phyloP scores from a whole-genome alignment of 1,140 invertebrate genomes.

The Zaprionus camerounensis region DNA sequence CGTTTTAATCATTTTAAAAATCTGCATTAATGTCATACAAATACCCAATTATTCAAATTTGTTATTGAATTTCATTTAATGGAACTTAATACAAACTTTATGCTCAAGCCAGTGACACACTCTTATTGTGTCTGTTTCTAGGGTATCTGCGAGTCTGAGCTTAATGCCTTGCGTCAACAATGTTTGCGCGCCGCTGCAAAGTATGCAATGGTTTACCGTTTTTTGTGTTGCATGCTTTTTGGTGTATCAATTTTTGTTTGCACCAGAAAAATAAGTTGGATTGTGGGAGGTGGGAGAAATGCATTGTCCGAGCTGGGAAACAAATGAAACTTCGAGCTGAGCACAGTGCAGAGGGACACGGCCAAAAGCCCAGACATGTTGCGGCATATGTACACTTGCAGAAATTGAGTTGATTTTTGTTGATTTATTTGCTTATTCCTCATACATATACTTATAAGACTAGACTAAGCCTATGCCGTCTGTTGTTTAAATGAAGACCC shows the following conservation, averaged over 20 bases:
- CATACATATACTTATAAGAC: slow-evolving; percentile 60
- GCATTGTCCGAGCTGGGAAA: slow-evolving; percentile 65
- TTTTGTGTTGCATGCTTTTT: slow-evolving; percentile 59
- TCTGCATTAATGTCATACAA: too few species aligned
- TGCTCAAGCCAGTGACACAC: not conserved
- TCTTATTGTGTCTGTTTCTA: slow-evolving; percentile 21
- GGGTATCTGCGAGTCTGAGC: slow-evolving; percentile 23
- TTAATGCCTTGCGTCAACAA: slow-evolving; percentile 79
- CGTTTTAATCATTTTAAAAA: too few species aligned
- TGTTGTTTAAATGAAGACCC: slow-evolving; percentile 73
- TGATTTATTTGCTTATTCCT: slow-evolving; percentile 74
- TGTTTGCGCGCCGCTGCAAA: slow-evolving; percentile 64
- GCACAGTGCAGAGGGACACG: slow-evolving; percentile 7
- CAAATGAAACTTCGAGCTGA: slow-evolving; percentile 52
- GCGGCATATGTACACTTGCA: slow-evolving; percentile 57
- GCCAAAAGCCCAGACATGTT: slow-evolving; percentile 62
- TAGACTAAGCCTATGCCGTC: slow-evolving; percentile 62
- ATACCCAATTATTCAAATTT: too few species aligned
- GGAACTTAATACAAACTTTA: too few species aligned
- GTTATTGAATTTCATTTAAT: too few species aligned
- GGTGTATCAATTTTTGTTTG: slow-evolving; percentile 74
- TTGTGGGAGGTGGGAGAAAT: slow-evolving; percentile 22
- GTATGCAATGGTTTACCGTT: slow-evolving; percentile 50
- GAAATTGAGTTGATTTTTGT: slow-evolving; percentile 64
- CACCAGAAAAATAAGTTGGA: slow-evolving; percentile 20